Base-by-base conservation (phyloP, 2,797 vertebrate genomes). In the Eremophila alpestris region DNA sequence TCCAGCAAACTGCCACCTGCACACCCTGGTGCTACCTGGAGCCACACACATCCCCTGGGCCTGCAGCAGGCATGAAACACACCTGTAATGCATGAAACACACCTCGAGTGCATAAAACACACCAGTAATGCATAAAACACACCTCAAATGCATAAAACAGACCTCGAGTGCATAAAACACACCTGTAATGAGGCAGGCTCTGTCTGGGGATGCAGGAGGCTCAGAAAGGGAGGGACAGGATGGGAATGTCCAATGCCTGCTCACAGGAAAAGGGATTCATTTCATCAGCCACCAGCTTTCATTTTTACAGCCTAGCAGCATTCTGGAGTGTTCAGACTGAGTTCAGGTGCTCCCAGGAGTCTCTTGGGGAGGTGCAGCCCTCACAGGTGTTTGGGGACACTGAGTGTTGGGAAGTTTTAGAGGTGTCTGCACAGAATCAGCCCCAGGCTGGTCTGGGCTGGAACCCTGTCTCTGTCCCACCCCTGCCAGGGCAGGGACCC, bases 301-400 rank as follows among this genome's bases (percentile, higher is more conserved):
- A 30, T 48, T n/a, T 24, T 17, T 24, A 6, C 45, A 26, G 2
- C 10, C n/a, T 10, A 17, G 60, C 13, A 19, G 9, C 7, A 7
- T 22, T 38, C 29, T 34, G 1, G 32, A 45, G 69, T 4, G 27
- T 26, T 54, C 46, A 16, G 1, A 23, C 18, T 2, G 10, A 51
- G 41, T 29, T 46, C 60, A 64, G 55, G 10, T 7, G 52, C 16
- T 49, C 6, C 30, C 68, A 74, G 73, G 38, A n/a, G 38, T 5
- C 11, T 32, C 49, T 2, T 5, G 26, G 13, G 68, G 45, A 52
- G 10, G 0, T 7, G 26, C 32, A 62, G 18, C 58, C 82, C 56
- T 11, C 52, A 59, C 2, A 34, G 7, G 0, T 5, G 0, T 20
- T n/a, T 6, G 11, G 16, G 3, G 7, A 34, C 21, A 5, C 36